Evolutionary conservation across 2,113 vertebrate species (phyloP).

Genomic region (Uropsilus gracilis): DNA sequence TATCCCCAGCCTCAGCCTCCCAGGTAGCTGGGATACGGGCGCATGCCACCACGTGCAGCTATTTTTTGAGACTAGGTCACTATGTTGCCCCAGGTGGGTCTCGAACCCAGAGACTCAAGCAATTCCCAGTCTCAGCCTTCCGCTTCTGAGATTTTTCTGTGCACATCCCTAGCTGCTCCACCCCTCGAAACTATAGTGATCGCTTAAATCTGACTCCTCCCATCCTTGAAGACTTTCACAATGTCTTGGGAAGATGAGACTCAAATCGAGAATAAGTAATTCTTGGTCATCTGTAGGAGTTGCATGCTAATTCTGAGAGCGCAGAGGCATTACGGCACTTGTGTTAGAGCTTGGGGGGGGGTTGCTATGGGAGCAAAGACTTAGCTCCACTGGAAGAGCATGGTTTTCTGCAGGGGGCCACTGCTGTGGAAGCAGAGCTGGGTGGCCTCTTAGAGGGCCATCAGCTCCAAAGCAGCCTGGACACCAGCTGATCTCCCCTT

Average conservation of each 20-base stretch:
- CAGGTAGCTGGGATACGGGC: too few relatives aligned
- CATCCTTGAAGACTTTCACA: not conserved
- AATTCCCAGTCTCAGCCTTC: too few relatives aligned
- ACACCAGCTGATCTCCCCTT: not conserved
- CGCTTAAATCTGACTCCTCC: not conserved
- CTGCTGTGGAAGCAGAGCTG: not conserved
- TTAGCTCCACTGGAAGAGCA: not conserved
- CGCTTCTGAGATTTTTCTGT: not conserved
- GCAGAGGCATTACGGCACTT: not conserved
- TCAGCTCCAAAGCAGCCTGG: not conserved
- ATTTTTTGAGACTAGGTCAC: too few relatives aligned
- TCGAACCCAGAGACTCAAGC: too few relatives aligned
- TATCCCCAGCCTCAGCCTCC: too few relatives aligned
- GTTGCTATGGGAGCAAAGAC: not conserved
- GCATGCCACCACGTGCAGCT: too few relatives aligned
- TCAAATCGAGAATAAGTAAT: not conserved
- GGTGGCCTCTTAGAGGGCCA: not conserved
- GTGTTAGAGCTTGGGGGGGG: not conserved
- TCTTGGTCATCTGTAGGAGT: not conserved
- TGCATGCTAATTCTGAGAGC: not conserved
- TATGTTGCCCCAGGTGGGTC: too few relatives aligned
- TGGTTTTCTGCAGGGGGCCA: not conserved
- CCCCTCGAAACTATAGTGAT: too few relatives aligned
- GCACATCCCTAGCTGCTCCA: accelerated
- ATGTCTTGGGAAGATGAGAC: not conserved